Base-by-base conservation (phyloP, 2,113 vertebrate species). In the Poeciliopsis turrubarensis region DNA sequence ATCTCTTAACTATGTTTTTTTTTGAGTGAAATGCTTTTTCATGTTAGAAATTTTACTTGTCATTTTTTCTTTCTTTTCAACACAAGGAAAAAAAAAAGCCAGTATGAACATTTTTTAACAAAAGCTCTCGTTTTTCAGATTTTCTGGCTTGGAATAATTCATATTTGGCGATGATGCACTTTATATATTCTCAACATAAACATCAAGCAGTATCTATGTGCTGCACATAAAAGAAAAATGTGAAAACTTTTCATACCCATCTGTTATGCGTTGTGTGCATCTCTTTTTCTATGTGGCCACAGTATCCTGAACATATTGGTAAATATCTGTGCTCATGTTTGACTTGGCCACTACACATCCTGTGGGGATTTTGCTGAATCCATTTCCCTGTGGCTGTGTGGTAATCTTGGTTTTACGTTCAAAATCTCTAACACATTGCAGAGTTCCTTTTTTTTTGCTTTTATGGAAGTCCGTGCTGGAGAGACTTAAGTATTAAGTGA, bases 371-470 rank as follows among this genome's bases (percentile, higher is more conserved):
- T 78, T 70, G 72, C 69, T 74, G 82, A 86, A 92, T 89, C 89
- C 84, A 63, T 81, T 57, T 69, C 84, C 81, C 70, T 74, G 85
- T 83, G 85, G 86, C 82, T 82, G 79, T 85, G 75, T 83, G 79
- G 87, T 94, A 90, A 92, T 91, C 90, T 87, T 51, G 68, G 85
- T 90, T 89, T 93, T 87, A 84, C 80, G 83, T 83, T 87, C 29
- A 72, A 92, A 92, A 89, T 89, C 88, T 91, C 80, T 72, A 91
- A 92, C 88, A 92, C 89, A 89, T 91, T 93, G 88, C 82, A 80
- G 77, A 82, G 75, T 75, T 82, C 15, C 51, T 10, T 79, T 66
- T 72, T 73, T 71, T 75, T 71, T 84, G 84, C 83, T 91, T 86
- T 91, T 65, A 75, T 80, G 74, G 77, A 90, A 65, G 78, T 85